Conservation (phyloP, 2,797 vertebrate species). For the Lerista edwardsae region DNA sequence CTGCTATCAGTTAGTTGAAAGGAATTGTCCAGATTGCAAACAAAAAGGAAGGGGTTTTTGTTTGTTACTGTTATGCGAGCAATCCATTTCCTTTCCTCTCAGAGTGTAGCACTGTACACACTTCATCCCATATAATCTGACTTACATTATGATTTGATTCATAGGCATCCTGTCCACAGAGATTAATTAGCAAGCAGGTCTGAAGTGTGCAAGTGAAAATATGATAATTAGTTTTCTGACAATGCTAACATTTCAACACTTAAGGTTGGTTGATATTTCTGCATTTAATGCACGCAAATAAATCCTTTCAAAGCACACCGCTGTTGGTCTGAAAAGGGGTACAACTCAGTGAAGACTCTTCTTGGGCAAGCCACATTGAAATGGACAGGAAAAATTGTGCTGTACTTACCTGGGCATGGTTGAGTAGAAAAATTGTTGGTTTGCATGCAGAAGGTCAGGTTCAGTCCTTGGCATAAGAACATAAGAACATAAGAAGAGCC, state of each 20-base stretch:
- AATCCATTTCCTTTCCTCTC: constrained; percentile 62
- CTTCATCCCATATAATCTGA: constrained; percentile 74
- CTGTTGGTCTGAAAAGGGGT: constrained; percentile 60
- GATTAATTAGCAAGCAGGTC: constrained; percentile 70
- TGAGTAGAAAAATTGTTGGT: too few species aligned
- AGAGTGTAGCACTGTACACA: constrained; percentile 52
- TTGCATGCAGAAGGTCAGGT: too few species aligned
- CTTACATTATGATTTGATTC: constrained; percentile 62
- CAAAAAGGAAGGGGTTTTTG: constrained; percentile 77
- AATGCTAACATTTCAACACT: constrained; percentile 63
- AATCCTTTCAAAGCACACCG: constrained; percentile 71
- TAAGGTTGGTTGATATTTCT: constrained; percentile 59
- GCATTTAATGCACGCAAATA: constrained; percentile 67
- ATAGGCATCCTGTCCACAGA: constrained; percentile 67
- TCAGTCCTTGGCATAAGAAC: too few species aligned
- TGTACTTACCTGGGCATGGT: not conserved
- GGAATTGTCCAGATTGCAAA: constrained; percentile 75
- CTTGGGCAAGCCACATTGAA: not conserved
- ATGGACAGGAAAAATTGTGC: not conserved
- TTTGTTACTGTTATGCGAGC: constrained; percentile 67
- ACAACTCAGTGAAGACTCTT: not conserved
- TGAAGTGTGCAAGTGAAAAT: constrained; percentile 74
- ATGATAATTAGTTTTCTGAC: constrained; percentile 67
- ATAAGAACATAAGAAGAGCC: too few species aligned
- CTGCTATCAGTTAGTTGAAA: constrained; percentile 70